Evolutionary conservation across 2,888 invertebrate genomes (phyloP), one percentile per base, ranked within the genome.

Genomic region (Lasius fuliginosus): DNA sequence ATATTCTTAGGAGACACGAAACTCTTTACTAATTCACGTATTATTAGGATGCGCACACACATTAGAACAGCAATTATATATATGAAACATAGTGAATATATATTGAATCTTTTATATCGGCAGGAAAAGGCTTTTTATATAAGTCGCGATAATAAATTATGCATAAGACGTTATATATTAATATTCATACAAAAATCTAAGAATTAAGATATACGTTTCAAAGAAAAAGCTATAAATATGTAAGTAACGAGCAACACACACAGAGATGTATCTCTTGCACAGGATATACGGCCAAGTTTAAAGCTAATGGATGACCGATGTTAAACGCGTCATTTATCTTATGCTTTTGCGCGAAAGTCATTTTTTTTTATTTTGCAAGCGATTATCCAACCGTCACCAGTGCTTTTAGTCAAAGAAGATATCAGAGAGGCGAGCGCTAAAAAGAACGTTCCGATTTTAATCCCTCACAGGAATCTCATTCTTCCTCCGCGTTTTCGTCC

Each of bases 281-380:
- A 30, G 12, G 30, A 79, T 42, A 27, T 15, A 42, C 15, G 23
- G 2, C 3, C 8, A 15, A 18, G 23, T 58, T 77, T 49, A 56
- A 42, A 36, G n/a, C 23, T 58, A 79, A 79, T 79, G 79, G 79
- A 71, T 69, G 56, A 58, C 58, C 42, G 58, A 58, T 58, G 77
- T 77, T 77, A 33, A 79, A 56, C 33, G 69, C 33, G 58, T 11
- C n/a, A 30, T 60, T 46, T 8, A n/a, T 69, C 40, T 67, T 58
- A 23, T 3, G 40, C 56, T 69, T 15, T 68, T 56, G 69, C 49
- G 27, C n/a, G 40, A 62, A 33, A 30, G n/a, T 46, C 6, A 15
- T 46, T 77, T 8, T 64, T 64, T 18, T 30, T 58, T 33, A 23
- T 65, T 69, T 79, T 79, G 40, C 71, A 12, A 6, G n/a, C 27